phyloP scores from a whole-genome alignment of 1,140 invertebrate genomes.

The Maniola jurtina region DNA sequence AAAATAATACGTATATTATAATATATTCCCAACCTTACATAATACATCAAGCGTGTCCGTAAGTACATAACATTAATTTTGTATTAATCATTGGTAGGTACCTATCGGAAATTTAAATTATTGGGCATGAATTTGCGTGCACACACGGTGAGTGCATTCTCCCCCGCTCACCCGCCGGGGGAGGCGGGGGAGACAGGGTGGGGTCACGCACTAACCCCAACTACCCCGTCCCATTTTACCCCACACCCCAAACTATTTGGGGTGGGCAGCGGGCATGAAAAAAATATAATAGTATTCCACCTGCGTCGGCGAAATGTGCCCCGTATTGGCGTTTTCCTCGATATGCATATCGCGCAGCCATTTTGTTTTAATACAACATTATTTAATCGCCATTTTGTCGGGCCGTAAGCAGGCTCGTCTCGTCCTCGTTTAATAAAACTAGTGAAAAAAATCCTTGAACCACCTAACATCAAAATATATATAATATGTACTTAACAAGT shows the following conservation, averaged over 20 bases:
- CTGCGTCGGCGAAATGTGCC: slow-evolving; percentile 58
- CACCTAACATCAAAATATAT: no score
- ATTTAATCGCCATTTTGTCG: slow-evolving; percentile 31
- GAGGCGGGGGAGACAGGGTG: slow-evolving; percentile 28
- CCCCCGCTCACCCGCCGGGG: slow-evolving; percentile 29
- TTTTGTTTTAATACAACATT: slow-evolving; percentile 49
- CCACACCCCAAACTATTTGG: slow-evolving; percentile 62
- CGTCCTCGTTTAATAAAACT: no score
- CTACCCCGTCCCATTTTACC: slow-evolving; percentile 29
- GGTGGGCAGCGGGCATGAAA: slow-evolving; percentile 64
- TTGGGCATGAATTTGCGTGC: slow-evolving; percentile 70
- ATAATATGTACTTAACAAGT: no score
- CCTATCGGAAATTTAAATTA: slow-evolving; percentile 74
- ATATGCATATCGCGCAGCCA: slow-evolving; percentile 51
- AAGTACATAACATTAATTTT: slow-evolving; percentile 64
- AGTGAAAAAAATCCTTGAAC: no score
- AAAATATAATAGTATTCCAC: slow-evolving; percentile 71
- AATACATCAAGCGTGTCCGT: slow-evolving; percentile 21
- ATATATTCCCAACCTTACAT: slow-evolving; percentile 28
- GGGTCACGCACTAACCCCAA: slow-evolving; percentile 60
- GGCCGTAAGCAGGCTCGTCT: no score
- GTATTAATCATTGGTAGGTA: slow-evolving; percentile 62
- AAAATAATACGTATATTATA: background rate
- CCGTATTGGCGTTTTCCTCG: slow-evolving; percentile 55
- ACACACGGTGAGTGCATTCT: slow-evolving; percentile 61